Conservation (phyloP, 2,113 vertebrate genomes). For the Callorhinus ursinus region DNA sequence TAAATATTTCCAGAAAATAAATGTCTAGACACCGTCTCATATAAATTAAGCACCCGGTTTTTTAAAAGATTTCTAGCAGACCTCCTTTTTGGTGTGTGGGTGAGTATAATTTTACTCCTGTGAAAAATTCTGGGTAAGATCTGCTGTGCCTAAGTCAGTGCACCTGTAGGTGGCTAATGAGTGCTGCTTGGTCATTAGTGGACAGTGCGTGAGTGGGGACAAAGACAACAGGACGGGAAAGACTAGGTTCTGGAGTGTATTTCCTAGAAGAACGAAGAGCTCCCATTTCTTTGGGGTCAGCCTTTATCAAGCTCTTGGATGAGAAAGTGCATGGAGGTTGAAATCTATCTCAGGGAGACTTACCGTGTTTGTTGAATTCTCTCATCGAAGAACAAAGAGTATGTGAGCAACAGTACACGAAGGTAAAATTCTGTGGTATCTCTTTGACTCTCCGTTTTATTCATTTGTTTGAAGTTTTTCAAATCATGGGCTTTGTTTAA, state of each 20-base stretch:
- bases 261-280: background rate
- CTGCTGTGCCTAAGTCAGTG: background rate
- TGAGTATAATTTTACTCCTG: conserved; percentile 53
- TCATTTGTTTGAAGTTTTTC: background rate
- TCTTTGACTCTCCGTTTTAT: background rate
- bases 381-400: background rate
- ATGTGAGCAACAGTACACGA: background rate
- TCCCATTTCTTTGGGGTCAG: background rate
- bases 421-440: background rate
- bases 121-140: conserved; percentile 31
- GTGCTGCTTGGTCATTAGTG: background rate
- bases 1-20: conserved; percentile 84
- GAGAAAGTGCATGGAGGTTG: background rate
- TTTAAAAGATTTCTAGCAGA: conserved; percentile 73
- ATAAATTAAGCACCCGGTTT: conserved; percentile 78
- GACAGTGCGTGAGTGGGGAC: rapidly evolving
- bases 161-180: background rate
- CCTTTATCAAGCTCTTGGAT: background rate
- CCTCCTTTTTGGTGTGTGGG: conserved; percentile 57
- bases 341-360: background rate
- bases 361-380: background rate
- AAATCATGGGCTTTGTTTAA: background rate
- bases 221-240: rapidly evolving
- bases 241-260: background rate
- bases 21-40: conserved; percentile 82